phyloP scores from a whole-genome alignment of 2,888 invertebrate species.

The Acleris emargana region DNA sequence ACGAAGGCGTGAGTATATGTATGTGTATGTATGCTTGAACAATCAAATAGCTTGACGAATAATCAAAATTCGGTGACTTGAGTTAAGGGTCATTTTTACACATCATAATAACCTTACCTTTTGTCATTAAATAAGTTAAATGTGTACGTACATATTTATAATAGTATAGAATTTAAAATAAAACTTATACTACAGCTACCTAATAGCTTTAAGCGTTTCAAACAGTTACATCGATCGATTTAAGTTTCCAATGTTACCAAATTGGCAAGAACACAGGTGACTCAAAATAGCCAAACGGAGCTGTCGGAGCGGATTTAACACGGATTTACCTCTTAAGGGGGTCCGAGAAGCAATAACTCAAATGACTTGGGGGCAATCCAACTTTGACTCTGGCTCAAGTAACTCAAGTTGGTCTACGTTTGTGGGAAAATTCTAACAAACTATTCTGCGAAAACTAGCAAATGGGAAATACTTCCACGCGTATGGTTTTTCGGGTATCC shows the following conservation, averaged over 20 bases:
- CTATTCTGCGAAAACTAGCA: background rate
- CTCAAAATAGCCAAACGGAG: constrained; percentile 7
- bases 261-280: constrained; percentile 1
- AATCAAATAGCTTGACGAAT: no score
- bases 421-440: constrained; percentile 3
- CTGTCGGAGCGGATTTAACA: constrained; percentile 6
- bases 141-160: no score
- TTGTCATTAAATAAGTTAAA: no score
- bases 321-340: constrained; percentile 21
- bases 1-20: no score
- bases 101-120: no score
- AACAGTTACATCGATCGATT: background rate
- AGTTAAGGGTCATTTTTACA: no score
- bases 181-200: background rate
- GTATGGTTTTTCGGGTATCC: no score
- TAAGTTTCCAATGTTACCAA: background rate
- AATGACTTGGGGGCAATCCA: constrained; percentile 29
- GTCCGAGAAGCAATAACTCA: constrained; percentile 24
- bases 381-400: constrained; percentile 19
- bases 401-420: constrained; percentile 6
- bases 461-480: background rate
- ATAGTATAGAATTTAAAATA: background rate
- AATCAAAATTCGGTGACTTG: no score
- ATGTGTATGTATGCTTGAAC: no score
- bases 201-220: background rate